Base-by-base conservation (phyloP, 2,797 vertebrate species). In the Eurystomus glaucurus region DNA sequence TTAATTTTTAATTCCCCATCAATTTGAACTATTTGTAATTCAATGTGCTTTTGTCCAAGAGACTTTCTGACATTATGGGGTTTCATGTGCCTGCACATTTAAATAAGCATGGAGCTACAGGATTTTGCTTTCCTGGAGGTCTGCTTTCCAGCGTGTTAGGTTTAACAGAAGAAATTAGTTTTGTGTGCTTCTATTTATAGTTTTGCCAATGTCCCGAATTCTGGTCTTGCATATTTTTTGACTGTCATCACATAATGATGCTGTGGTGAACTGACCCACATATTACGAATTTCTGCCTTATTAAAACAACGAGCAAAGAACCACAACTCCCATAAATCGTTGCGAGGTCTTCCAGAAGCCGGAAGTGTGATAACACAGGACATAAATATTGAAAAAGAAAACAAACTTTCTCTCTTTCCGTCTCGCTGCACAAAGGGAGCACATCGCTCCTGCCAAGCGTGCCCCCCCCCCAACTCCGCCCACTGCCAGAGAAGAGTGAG, bases 1-100 rank as follows among this genome's bases (percentile, higher is more conserved):
- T 97, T 95, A 93, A 94, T 88, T 84, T 98, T 98, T 94, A 97
- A 97, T 97, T 96, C 33, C 48, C 22, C 64, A 74, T 93, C 91
- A 89, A 1, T 75, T 71, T 90, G 91, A 92, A 95, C 81, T 95
- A 92, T 91, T 96, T 96, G 93, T 88, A 96, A 93, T 92, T 89
- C 62, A 79, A 4, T 60, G 9, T 93, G 62, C 50, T 97, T 96
- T 94, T 96, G 86, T 97, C 61, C 72, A 65, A 29, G 60, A 94
- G 76, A 88, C 52, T 50, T 95, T 95, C 78, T 95, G 91, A 95
- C 45, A 65, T 79, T 48, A 41, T 62, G n/a, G 14, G 13, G 52
- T 45, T 82, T 94, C 78, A 76, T 76, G 52, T 37, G 23, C 66
- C 41, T 62, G 15, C 46, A 50, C 26, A 33, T 43, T 84, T 88